These are phyloP conservation scores for Melanaphis sacchari DNA, from an alignment of 1,140 invertebrate species.

Conservation along the genomic window DNA sequence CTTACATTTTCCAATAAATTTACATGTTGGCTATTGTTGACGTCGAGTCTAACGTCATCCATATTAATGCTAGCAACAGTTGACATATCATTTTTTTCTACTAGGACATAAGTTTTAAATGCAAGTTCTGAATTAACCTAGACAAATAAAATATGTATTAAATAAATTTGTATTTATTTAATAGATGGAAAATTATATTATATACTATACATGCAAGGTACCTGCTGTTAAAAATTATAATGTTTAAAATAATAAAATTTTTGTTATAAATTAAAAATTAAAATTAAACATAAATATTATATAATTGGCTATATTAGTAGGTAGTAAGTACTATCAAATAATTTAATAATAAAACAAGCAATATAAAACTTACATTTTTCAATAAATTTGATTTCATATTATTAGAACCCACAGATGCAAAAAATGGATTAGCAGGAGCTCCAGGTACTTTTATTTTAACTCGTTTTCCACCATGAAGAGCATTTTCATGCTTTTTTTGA, in stretches of 20 bases:
- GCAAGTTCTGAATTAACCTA: not conserved
- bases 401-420: not conserved
- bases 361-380: not conserved
- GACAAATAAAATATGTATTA: not conserved
- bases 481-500: not conserved
- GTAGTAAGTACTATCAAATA: too few relatives aligned
- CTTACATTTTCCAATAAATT: not conserved
- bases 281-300: too few relatives aligned
- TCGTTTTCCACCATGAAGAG: conserved; percentile 9
- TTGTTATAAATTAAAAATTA: too few relatives aligned
- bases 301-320: too few relatives aligned
- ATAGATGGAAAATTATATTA: not conserved
- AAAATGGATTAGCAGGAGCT: conserved; percentile 17
- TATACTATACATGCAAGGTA: not conserved
- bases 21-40: not conserved
- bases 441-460: not conserved
- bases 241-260: too few relatives aligned
- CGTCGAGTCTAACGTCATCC: not conserved
- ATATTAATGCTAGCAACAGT: not conserved
- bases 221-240: too few relatives aligned
- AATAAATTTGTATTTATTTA: not conserved
- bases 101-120: not conserved
- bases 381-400: not conserved
- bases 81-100: not conserved
- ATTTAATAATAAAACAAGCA: too few relatives aligned